phyloP scores from a whole-genome alignment of 2,888 invertebrate species.

The Dryomyza anilis region DNA sequence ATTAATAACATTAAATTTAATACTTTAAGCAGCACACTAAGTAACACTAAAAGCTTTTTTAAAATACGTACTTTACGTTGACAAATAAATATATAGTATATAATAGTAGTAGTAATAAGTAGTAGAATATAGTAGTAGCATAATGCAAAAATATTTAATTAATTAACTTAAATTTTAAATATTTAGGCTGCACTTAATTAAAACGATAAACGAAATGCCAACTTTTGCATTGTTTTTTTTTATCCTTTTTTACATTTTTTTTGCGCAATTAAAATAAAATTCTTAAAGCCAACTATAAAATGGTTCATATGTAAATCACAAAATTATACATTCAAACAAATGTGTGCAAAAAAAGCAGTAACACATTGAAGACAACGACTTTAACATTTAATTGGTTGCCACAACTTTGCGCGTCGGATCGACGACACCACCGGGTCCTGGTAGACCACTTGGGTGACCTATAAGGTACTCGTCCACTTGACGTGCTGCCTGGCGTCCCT shows the following conservation, averaged over 20 bases:
- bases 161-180: too few relatives aligned
- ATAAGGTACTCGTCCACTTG: conserved; percentile 87
- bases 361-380: not conserved
- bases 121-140: too few relatives aligned
- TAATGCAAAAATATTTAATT: not conserved
- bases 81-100: conserved; percentile 8
- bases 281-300: conserved; percentile 17
- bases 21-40: conserved; percentile 13
- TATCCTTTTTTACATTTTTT: too few relatives aligned
- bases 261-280: conserved; percentile 15
- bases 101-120: too few relatives aligned
- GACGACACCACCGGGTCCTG: conserved; percentile 91
- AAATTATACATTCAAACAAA: conserved; percentile 9
- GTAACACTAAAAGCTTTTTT: conserved; percentile 15
- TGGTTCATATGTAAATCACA: conserved; percentile 24
- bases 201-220: too few relatives aligned
- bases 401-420: conserved; percentile 49
- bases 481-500: conserved; percentile 96
- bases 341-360: not conserved
- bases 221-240: too few relatives aligned
- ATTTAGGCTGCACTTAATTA: too few relatives aligned
- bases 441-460: conserved; percentile 75
- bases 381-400: conserved; percentile 20
- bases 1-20: conserved; percentile 6
- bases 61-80: not conserved